Evolutionary conservation across 2,888 invertebrate genomes (phyloP), one percentile per base, ranked within the genome.

Genomic region (Cheilosia vernalis): DNA sequence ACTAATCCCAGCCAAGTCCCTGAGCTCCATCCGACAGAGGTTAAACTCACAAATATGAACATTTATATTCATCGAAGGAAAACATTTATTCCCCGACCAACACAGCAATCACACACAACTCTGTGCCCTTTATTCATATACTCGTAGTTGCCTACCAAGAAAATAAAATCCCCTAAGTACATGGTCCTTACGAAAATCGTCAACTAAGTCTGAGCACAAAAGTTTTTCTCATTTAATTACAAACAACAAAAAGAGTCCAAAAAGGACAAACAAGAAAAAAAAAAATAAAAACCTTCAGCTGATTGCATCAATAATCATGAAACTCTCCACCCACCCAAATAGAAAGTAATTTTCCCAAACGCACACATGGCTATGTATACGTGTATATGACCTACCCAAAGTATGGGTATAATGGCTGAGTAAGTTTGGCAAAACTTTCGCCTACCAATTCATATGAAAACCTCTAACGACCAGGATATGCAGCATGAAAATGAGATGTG

Each of bases 221-320:
- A 82, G 44, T 82, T 82, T 69, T 56, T 58, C 81, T 82, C 70
- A 82, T 77, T 82, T 82, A 82, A 82, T 77, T 77, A 82, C 72
- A 21, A 74, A 66, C 42, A 78, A 73, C 27, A 56, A 64, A 63
- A 49, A 58, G 60, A 37, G 42, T 33, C 58, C 40, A 1, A 44
- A 60, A 55, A 53, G 69, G 17, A 72, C 47, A 9, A 9, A 47
- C n/a, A 47, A 55, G 49, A 53, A 61, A 56, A 63, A 58, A 13
- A 37, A 37, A 9, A 37, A 37, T 3, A 37, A 3, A 37, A 13
- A 72, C 64, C 67, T 69, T 79, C 74, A 70, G 70, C 79, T 79
- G 84, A 84, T 84, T 84, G 79, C 63, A 79, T 74, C 74, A 84
- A 84, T 84, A 84, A 74, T 84, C 79, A 84, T 74, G 79, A 69